Conservation (phyloP, 1,140 invertebrate species). For the Drosophila eugracilis region DNA sequence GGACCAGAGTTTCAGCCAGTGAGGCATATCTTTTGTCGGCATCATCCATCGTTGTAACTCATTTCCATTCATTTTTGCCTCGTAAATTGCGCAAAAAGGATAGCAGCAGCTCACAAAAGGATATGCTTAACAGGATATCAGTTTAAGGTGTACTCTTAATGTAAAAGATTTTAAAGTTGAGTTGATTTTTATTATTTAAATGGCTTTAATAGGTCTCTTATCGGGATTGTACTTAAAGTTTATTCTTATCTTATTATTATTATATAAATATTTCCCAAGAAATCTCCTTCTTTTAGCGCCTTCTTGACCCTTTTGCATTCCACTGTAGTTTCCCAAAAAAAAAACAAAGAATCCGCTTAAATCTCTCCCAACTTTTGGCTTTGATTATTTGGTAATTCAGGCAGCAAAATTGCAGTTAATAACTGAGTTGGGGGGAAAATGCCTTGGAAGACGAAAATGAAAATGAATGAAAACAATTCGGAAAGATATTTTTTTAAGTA, state of each 20-base stretch:
- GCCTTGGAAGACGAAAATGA: constrained; percentile 1
- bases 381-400: constrained; percentile 45
- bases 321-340: too few species aligned
- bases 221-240: neutral
- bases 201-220: too few species aligned
- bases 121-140: constrained; percentile 15
- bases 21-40: constrained; percentile 70
- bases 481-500: constrained; percentile 58
- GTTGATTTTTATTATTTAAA: neutral
- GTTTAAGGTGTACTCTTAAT: neutral
- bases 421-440: constrained; percentile 20
- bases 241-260: neutral
- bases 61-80: constrained; percentile 70
- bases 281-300: neutral
- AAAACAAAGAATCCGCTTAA: constrained; percentile 18
- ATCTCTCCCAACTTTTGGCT: constrained; percentile 27
- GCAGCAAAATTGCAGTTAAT: constrained; percentile 50
- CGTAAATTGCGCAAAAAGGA: constrained; percentile 71
- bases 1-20: constrained; percentile 24
- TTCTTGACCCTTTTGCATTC: too few species aligned
- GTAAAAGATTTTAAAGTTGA: constrained; percentile 1
- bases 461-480: constrained; percentile 33
- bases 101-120: constrained; percentile 38
- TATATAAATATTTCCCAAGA: too few species aligned
- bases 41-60: constrained; percentile 64